phyloP scores from a whole-genome alignment of 64 coral and sea anemone genomes.

The Actinia equina region DNA sequence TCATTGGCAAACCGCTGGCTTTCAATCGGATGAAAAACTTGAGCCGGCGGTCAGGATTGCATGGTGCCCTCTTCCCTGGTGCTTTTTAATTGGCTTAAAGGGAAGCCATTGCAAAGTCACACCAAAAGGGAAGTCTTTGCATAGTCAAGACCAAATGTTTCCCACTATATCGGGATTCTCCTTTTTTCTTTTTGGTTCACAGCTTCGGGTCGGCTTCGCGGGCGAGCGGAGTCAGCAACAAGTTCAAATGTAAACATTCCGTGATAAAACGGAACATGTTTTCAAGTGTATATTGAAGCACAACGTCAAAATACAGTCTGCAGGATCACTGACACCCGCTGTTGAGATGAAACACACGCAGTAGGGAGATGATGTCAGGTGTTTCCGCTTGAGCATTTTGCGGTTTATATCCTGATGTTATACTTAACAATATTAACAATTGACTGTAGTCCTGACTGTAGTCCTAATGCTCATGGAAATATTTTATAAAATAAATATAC shows the following conservation, averaged over 20 bases:
- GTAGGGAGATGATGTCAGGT: neutral
- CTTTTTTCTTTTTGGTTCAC: too few species aligned
- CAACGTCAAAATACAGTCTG: neutral
- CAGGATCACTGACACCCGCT: neutral
- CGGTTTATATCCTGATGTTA: neutral
- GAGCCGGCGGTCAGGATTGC: too few species aligned
- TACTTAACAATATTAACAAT: neutral
- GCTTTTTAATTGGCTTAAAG: too few species aligned
- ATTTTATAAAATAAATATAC: neutral
- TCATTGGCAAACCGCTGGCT: too few species aligned
- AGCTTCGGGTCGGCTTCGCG: too few species aligned
- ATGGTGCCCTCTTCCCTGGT: too few species aligned
- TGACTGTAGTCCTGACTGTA: neutral
- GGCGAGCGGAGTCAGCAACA: neutral
- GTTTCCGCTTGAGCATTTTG: neutral
- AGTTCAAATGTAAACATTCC: neutral
- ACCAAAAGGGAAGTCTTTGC: too few species aligned
- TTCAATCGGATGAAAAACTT: too few species aligned
- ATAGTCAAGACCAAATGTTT: too few species aligned
- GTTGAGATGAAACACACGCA: neutral
- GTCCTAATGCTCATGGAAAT: neutral
- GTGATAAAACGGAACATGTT: slow-evolving; percentile 1
- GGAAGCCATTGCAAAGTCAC: too few species aligned
- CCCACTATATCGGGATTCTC: too few species aligned
- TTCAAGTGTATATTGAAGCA: neutral